phyloP scores from a whole-genome alignment of 2,797 vertebrate species.

The Molothrus ater region DNA sequence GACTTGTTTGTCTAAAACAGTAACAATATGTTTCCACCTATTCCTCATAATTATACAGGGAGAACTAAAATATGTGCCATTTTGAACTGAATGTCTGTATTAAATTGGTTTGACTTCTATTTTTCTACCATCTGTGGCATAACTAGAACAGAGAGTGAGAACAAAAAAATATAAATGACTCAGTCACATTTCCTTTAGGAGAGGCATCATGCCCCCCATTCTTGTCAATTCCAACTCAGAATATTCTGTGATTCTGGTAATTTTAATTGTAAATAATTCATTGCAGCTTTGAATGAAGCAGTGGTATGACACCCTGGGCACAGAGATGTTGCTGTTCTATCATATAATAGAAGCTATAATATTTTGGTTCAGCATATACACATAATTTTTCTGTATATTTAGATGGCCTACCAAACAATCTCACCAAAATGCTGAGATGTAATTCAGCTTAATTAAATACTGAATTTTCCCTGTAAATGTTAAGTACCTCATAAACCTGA shows the following conservation, averaged over 20 bases:
- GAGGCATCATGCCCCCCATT: constrained; percentile 12
- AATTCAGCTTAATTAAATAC: constrained; percentile 41
- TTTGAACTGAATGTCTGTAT: constrained; percentile 59
- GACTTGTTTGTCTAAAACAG: constrained; percentile 29
- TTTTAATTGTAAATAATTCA: constrained; percentile 14
- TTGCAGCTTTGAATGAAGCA: background rate
- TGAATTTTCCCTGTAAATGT: constrained; percentile 26
- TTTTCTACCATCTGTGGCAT: constrained; percentile 56
- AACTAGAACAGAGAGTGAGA: constrained; percentile 50
- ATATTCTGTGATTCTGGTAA: background rate
- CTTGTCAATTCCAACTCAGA: constrained; percentile 4
- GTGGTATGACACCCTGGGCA: background rate
- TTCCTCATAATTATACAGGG: constrained; percentile 32
- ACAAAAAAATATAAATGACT: constrained; percentile 60
- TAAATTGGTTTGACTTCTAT: constrained; percentile 60
- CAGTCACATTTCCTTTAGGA: constrained; percentile 50
- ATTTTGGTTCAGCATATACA: constrained; percentile 2
- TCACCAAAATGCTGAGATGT: background rate
- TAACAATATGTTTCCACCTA: constrained; percentile 39
- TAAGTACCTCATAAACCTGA: background rate
- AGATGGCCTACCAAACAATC: background rate
- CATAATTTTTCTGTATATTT: background rate
- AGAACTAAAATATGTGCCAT: constrained; percentile 46
- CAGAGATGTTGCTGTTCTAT: background rate
- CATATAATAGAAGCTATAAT: background rate